A percentile compares a stretch with the other conserved stretches of the same genome.
These are phyloP conservation scores for Nomada fucata DNA, from an alignment of 2,888 invertebrate species.

Conservation along the genomic window DNA sequence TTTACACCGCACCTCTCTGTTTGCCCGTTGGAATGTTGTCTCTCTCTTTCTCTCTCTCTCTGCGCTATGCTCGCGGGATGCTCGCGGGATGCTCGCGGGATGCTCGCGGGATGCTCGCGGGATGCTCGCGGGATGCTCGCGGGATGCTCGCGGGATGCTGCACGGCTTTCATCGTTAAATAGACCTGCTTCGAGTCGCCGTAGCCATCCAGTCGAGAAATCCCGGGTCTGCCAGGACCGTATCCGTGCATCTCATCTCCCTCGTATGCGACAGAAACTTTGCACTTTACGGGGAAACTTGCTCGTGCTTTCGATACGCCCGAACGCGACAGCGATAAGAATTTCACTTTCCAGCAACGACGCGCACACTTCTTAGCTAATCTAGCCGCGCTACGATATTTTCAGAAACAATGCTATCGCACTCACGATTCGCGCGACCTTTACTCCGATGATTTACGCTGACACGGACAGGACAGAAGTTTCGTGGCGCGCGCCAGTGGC, in stretches of 20 bases:
- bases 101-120: too few relatives aligned
- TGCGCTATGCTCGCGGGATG: conserved; percentile 12
- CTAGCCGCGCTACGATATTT: too few relatives aligned
- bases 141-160: conserved; percentile 21
- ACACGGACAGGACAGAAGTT: too few relatives aligned
- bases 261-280: not conserved
- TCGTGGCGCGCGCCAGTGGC: too few relatives aligned
- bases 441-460: too few relatives aligned
- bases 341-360: too few relatives aligned
- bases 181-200: conserved; percentile 34
- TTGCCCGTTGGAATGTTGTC: conserved; percentile 52
- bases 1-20: conserved; percentile 70
- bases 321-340: too few relatives aligned
- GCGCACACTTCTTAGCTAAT: too few relatives aligned
- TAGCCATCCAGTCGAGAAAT: conserved; percentile 14
- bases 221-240: not conserved
- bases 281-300: not conserved
- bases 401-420: too few relatives aligned
- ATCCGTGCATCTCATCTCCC: not conserved
- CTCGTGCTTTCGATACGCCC: not conserved
- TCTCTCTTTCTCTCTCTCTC: not conserved
- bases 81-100: too few relatives aligned
- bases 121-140: too few relatives aligned
- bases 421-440: too few relatives aligned
- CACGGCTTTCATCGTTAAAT: conserved; percentile 45